Evolutionary conservation across 2,797 vertebrate species (phyloP), one percentile per base, ranked within the genome.

Genomic region (Phylloscopus collybita): DNA sequence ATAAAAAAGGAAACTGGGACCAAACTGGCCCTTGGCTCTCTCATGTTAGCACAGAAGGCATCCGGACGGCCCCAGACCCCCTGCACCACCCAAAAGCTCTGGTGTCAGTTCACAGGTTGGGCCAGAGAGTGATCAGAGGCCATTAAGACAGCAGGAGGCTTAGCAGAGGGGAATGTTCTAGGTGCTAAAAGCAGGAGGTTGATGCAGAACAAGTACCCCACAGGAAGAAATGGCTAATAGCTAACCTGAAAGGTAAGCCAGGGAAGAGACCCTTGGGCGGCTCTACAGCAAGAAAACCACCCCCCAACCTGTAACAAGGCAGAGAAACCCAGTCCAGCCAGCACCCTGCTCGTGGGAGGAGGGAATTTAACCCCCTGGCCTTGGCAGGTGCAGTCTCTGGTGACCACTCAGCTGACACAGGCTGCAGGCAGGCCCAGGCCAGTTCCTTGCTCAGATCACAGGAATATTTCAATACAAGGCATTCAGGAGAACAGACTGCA

Each of bases 41-140:
- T 65, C 53, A 29, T 40, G 64, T 57, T 19, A 87, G 79, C 70
- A 84, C 76, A 80, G 70, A 94, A 94, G 93, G 93, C 93, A 93
- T 86, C 75, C 49, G 50, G 75, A 26, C 13, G 60, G 60, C 72
- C 78, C 62, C 64, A n/a, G 34, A 67, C 4, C 13, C 42, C 34
- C 56, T 45, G 75, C 34, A 66, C 21, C 62, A 38, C 67, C 74
- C 73, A 47, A 38, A 87, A 81, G 45, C 79, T 78, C 59, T 67
- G 42, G 42, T 38, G 10, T n/a, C 30, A 53, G 64, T 11, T 57
- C 44, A 29, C 4, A 49, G 56, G 40, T 11, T 26, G 49, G 29
- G 78, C 56, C 72, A 56, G 83, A 51, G 62, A 66, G 51, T 8
- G 11, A 49, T 6, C 22, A 45, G 50, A 45, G 81, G 88, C 82